A percentile compares a stretch with the other conserved stretches of the same genome.
These are phyloP conservation scores for Stylophora pistillata DNA, from an alignment of 64 coral and sea anemone genomes.

Conservation along the genomic window DNA sequence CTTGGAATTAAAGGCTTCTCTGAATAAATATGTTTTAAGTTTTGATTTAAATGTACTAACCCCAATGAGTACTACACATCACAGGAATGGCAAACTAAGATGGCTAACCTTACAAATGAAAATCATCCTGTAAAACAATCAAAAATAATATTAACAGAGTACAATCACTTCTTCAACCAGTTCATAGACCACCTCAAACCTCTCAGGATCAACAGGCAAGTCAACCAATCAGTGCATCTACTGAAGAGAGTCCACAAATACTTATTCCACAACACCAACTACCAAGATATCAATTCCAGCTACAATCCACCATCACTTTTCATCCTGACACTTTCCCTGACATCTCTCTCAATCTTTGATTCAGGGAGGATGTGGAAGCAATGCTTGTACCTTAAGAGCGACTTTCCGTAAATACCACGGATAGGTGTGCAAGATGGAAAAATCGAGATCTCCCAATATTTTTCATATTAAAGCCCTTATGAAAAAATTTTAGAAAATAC, in stretches of 20 bases:
- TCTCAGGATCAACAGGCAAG: background rate
- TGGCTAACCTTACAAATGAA: background rate
- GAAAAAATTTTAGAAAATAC: too few relatives aligned
- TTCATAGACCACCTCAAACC: background rate
- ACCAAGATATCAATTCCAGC: slow-evolving; percentile 6
- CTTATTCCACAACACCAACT: background rate
- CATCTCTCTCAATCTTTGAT: slow-evolving; percentile 5
- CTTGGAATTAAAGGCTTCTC: too few relatives aligned
- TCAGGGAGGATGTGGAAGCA: slow-evolving; percentile 11
- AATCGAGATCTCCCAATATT: too few relatives aligned
- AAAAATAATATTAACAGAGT: slow-evolving; percentile 5
- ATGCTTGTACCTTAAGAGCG: slow-evolving; percentile 6
- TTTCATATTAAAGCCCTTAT: too few relatives aligned
- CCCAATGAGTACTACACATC: background rate
- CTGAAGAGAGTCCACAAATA: background rate
- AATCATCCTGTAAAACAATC: background rate
- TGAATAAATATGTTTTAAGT: too few relatives aligned
- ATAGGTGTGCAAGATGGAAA: too few relatives aligned
- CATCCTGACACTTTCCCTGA: slow-evolving; percentile 21
- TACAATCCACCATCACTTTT: slow-evolving; percentile 17
- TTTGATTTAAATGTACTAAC: background rate
- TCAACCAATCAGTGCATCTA: background rate
- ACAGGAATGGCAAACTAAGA: slow-evolving; percentile 11
- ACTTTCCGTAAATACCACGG: too few relatives aligned
- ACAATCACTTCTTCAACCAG: slow-evolving; percentile 8